Evolutionary conservation across 2,113 vertebrate species (phyloP), one percentile per base, ranked within the genome.

Genomic region (Nesogale talazaci): DNA sequence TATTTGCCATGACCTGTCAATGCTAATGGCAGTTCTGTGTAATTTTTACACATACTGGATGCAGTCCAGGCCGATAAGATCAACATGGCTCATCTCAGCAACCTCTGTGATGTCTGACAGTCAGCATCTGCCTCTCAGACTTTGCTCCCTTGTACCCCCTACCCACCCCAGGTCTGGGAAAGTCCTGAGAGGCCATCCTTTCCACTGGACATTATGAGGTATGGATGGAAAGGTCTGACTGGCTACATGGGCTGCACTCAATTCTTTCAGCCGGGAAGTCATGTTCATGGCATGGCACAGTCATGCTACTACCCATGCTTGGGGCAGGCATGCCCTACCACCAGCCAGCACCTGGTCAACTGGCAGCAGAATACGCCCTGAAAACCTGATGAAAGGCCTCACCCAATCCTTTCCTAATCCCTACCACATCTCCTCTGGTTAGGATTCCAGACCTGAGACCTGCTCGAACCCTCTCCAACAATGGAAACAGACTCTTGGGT

Each of bases 401-500:
- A 96, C 96, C 95, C 96, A 95, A 94, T 83, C 69, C 86, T 91
- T 94, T 94, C 86, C 92, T 94, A 94, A 97, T 95, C 89, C 67
- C 40, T 90, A 29, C 84, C 65, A 96, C 76, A 63, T 96, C 95
- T 97, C 95, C 93, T 96, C 91, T 95, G 93, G 95, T 97, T 97
- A 92, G 40, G 93, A n/a, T 93, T 96, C 85, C 84, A 85, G 72
- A 93, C 95, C 95, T 63, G 42, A 61, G 96, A 94, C 9, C 46
- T 88, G n/a, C 46, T 90, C 92, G 97, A 97, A 98, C 92, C 91
- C 92, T 85, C 40, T 85, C 40, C 14, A 97, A 94, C 70, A 95
- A 75, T 27, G 61, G 93, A 97, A 97, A 96, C 38, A 92, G 91
- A 96, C 96, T 94, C 76, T n/a, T 96, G 85, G 95, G 96, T 95